phyloP scores from a whole-genome alignment of 2,888 invertebrate species.

The Oasisia sp. region DNA sequence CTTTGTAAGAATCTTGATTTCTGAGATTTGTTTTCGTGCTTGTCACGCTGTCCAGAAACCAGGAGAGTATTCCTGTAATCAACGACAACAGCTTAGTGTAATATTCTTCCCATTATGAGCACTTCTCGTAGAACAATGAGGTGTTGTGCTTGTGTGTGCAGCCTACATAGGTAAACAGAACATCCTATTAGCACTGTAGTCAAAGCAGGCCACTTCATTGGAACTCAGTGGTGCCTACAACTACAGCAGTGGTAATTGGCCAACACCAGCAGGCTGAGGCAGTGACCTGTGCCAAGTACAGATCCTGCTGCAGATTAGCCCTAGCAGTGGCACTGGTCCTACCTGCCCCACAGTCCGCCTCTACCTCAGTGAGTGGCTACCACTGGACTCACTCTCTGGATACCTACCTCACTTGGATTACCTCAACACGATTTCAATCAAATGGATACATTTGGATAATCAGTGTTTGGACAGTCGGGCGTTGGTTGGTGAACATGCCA shows the following conservation, averaged over 20 bases:
- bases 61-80: neutral
- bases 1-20: neutral
- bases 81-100: neutral
- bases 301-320: neutral
- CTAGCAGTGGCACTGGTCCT: neutral
- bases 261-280: neutral
- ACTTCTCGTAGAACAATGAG: neutral
- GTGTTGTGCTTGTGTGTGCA: neutral
- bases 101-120: neutral
- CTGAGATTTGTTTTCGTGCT: neutral
- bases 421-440: neutral
- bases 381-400: neutral
- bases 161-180: neutral
- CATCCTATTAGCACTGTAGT: neutral
- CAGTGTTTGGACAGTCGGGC: neutral
- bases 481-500: neutral
- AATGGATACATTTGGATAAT: neutral
- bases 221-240: neutral
- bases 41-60: neutral
- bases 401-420: neutral
- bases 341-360: neutral
- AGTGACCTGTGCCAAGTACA: slow-evolving; percentile 13
- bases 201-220: neutral
- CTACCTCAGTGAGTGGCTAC: neutral
- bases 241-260: neutral